Evolutionary conservation across 2,888 invertebrate species (phyloP), one percentile per base, ranked within the genome.

Genomic region (Pyrocoelia pectoralis): DNA sequence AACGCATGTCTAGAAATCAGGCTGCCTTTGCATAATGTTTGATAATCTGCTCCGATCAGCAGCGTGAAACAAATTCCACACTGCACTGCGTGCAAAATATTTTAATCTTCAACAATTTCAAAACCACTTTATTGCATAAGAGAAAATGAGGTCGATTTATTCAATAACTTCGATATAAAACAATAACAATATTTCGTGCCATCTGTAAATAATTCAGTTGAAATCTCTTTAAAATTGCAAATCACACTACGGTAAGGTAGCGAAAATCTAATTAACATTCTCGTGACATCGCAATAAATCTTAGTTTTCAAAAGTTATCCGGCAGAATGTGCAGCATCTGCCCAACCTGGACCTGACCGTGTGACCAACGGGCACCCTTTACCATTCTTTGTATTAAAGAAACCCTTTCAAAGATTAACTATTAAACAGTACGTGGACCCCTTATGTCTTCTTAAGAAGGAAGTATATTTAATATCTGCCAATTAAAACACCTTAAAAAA

Each of bases 1-100:
- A 68, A 71, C 69, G 71, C 69, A 71, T 68, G 70, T 70, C 68
- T 68, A 66, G 67, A 70, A 70, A 68, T 67, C 65, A 61, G 62
- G 52, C 62, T 57, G 54, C 29, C 52, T 62, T 69, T 68, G 65
- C 69, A 66, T 59, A 67, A 60, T 60, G 58, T 67, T 69, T 63
- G 62, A 61, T 65, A 68, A 70, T 67, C 68, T 65, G 67, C 63
- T 48, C 63, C 59, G 61, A 68, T 68, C 68, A 68, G 68, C 68
- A 68, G 60, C 66, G 54, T 63, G 58, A 61, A 63, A 65, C 67
- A 65, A 70, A 68, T 70, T 67, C 70, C 65, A 65, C 53, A 61
- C 49, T 61, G 61, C 65, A 64, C 60, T 63, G 58, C 58, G 57
- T 65, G 65, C 65, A 65, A 65, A 65, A 65, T 65, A 65, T 56